A percentile compares a stretch with the other conserved stretches of the same genome.
phyloP scores from a whole-genome alignment of 37 sponge, comb jelly and placozoan species.

The Mnemiopsis leidyi region DNA sequence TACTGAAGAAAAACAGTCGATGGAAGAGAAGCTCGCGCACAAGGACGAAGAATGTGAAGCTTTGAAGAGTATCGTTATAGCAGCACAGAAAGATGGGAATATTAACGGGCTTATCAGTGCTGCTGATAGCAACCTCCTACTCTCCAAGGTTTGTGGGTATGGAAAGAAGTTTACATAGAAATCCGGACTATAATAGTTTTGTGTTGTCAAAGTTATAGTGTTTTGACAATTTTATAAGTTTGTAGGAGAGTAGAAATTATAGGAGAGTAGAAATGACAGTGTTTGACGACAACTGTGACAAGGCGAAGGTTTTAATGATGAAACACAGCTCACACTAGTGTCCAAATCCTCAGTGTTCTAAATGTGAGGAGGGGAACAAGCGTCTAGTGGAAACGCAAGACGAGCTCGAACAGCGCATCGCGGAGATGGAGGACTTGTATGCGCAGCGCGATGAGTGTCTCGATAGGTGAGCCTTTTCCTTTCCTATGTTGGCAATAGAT shows the following conservation, averaged over 20 bases:
- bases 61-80: not conserved
- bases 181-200: no score
- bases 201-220: no score
- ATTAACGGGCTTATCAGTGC: slow-evolving; percentile 21
- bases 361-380: slow-evolving; percentile 52
- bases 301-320: no score
- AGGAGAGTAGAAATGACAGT: no score
- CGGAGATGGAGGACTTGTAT: slow-evolving; percentile 62
- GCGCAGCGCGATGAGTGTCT: slow-evolving; percentile 34
- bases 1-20: slow-evolving; percentile 39
- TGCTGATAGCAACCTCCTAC: slow-evolving; percentile 20
- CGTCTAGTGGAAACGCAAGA: not conserved
- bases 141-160: slow-evolving; percentile 13
- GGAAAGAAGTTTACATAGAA: no score
- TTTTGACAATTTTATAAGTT: no score
- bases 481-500: no score
- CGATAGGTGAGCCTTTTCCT: no score
- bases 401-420: slow-evolving; percentile 29
- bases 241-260: no score
- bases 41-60: slow-evolving; percentile 56
- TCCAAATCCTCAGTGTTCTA: slow-evolving; percentile 12
- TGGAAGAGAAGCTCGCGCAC: slow-evolving; percentile 51
- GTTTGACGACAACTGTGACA: no score
- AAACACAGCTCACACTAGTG: not conserved
- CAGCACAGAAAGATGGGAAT: slow-evolving; percentile 55